A percentile compares a stretch with the other conserved stretches of the same genome.
Conservation (phyloP, 2,888 invertebrate species). For the Tubulanus polymorphus region DNA sequence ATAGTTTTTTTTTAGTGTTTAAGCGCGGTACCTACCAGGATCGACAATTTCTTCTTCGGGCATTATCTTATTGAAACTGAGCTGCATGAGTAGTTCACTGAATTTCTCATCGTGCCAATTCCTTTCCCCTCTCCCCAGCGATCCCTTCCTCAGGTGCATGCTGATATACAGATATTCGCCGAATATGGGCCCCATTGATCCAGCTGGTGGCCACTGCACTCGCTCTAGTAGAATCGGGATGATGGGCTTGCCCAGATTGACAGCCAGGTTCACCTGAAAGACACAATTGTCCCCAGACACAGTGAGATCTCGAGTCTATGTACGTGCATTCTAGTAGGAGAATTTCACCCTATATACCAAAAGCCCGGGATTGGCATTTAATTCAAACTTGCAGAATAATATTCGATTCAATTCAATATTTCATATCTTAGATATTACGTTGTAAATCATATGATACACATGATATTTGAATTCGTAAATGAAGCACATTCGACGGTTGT, state of each 20-base stretch:
- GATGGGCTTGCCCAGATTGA: constrained; percentile 42
- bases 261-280: constrained; percentile 42
- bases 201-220: constrained; percentile 47
- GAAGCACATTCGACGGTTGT: too few species aligned
- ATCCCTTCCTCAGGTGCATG: constrained; percentile 41
- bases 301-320: constrained; percentile 4
- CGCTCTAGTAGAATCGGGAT: constrained; percentile 48
- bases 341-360: too few species aligned
- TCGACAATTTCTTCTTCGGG: constrained; percentile 30
- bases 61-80: constrained; percentile 30
- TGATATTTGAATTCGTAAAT: too few species aligned
- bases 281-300: constrained; percentile 2
- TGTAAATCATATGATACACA: too few species aligned
- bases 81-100: constrained; percentile 46
- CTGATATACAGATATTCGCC: constrained; percentile 47
- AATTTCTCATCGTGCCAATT: constrained; percentile 46
- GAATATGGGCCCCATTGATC: constrained; percentile 50
- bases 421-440: too few species aligned
- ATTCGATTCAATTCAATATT: too few species aligned
- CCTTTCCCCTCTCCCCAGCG: constrained; percentile 27
- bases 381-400: too few species aligned
- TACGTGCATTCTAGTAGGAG: background rate
- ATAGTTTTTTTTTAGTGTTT: too few species aligned
- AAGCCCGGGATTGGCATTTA: too few species aligned
- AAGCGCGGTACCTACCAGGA: constrained; percentile 25